Base-by-base conservation (phyloP, 35 echinoderm and acorn worm species). In the Lytechinus variegatus region DNA sequence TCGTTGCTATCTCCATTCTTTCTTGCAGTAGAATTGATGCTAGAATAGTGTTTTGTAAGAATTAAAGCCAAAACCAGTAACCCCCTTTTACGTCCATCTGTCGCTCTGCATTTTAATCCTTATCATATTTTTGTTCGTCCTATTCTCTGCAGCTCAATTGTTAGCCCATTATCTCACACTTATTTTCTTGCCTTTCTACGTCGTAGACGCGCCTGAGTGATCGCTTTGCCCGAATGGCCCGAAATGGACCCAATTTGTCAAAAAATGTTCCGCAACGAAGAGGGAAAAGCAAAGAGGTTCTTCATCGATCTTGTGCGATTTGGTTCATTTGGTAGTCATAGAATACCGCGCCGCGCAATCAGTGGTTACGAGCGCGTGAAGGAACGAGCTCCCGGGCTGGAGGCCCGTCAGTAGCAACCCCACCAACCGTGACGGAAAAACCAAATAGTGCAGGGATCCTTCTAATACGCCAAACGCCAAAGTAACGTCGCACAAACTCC, bases 261-360 rank as follows among this genome's bases (percentile, higher is more conserved):
- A 87, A 54, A 95, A 87, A 86, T 95, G 79, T 95, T 95, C 54
- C 56, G 94, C 66, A 52, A 93, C 92, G 92, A 93, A 57, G 55
- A 93, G 55, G 57, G 52, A 93, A 93, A 57, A 54, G 6, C 29
- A 55, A 93, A 24, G 92, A 93, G 9, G n/a, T 10, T 57, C 92
- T 53, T 93, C 52, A 54, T 54, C 92, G 4, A 16, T 54, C 55
- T 54, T 87, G 55, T 95, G 66, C 94, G 94, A 87, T 95, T 16
- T 95, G 94, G 66, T 95, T 95, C 94, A 95, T 95, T 95, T 95
- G 53, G 61, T 95, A 95, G 94, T 95, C 94, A 95, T 95, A 87
- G 94, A 95, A 88, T 87, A 8, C 53, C 10, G 92, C 52, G n/a
- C n/a, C 52, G 92, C 52, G 92, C 92, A 93, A 93, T 93, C 92